Evolutionary conservation across 2,113 vertebrate species (phyloP).

Genomic region (Labeo catla): DNA sequence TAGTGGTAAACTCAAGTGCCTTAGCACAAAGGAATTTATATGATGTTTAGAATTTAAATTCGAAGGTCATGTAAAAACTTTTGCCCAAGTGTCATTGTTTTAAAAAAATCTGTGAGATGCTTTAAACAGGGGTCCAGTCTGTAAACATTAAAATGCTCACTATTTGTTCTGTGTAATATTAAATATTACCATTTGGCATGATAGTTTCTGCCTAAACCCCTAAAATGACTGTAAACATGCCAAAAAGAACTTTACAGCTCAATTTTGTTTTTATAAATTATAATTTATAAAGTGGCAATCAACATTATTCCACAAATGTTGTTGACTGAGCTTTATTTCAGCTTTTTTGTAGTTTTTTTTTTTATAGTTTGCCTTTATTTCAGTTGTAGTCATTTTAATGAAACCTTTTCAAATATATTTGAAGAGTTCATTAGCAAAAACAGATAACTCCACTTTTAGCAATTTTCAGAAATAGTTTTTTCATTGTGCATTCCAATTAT

Average conservation of each 20-base stretch:
- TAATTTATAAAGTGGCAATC: no score
- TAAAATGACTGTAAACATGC: not conserved
- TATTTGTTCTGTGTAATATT: not conserved
- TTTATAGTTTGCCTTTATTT: no score
- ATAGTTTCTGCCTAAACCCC: not conserved
- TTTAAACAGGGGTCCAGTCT: not conserved
- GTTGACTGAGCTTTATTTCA: no score
- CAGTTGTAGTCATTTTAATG: no score
- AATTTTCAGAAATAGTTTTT: no score
- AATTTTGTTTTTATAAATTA: not conserved
- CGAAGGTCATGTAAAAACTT: not conserved
- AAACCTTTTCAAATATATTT: no score
- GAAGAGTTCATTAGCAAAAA: no score
- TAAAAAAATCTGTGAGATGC: not conserved
- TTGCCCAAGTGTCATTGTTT: not conserved
- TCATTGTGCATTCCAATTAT: no score
- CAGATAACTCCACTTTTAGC: no score
- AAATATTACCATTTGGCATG: not conserved
- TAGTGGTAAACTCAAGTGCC: not conserved
- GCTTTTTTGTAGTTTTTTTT: no score
- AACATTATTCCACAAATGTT: no score
- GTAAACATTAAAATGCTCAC: not conserved
- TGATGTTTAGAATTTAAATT: not conserved
- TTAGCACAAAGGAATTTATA: not conserved
- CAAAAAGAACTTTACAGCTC: not conserved